Percentiles rank a stretch among this genome's conserved stretches.
These are phyloP conservation scores for Dysdera silvatica DNA, from an alignment of 1,140 invertebrate genomes.

Conservation along the genomic window DNA sequence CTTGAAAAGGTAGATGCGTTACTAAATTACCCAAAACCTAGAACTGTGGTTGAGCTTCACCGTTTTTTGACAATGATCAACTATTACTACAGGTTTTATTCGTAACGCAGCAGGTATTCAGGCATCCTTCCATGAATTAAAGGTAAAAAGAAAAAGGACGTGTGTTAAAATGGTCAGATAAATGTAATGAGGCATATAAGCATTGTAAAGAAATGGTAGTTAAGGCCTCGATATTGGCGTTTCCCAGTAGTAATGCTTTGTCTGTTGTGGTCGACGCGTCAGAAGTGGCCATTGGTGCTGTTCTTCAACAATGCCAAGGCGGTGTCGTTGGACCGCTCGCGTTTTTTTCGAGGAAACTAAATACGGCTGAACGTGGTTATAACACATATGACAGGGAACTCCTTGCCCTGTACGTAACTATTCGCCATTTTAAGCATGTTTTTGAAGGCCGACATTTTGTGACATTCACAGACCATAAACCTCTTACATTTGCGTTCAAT, in stretches of 20 bases:
- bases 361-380: constrained; percentile 13
- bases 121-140: background rate
- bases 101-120: background rate
- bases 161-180: constrained; percentile 20
- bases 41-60: constrained; percentile 37
- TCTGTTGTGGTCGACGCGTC: constrained; percentile 25
- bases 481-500: constrained; percentile 33
- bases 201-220: constrained; percentile 41
- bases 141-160: background rate
- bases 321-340: constrained; percentile 20
- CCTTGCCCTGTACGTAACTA: constrained; percentile 33
- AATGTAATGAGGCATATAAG: constrained; percentile 38
- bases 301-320: constrained; percentile 17
- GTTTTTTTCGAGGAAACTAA: constrained; percentile 30
- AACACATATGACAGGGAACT: constrained; percentile 35
- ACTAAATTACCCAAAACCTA: constrained; percentile 32
- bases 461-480: constrained; percentile 37
- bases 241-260: background rate
- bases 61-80: constrained; percentile 42
- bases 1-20: constrained; percentile 10
- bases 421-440: constrained; percentile 37
- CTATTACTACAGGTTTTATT: constrained; percentile 37
- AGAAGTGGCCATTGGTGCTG: constrained; percentile 19
- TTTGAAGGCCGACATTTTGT: constrained; percentile 37
- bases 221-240: constrained; percentile 4